Percentiles rank a stretch among this genome's conserved stretches.
These are phyloP conservation scores for Notolabrus celidotus DNA, from an alignment of 2,797 vertebrate species.

Conservation along the genomic window DNA sequence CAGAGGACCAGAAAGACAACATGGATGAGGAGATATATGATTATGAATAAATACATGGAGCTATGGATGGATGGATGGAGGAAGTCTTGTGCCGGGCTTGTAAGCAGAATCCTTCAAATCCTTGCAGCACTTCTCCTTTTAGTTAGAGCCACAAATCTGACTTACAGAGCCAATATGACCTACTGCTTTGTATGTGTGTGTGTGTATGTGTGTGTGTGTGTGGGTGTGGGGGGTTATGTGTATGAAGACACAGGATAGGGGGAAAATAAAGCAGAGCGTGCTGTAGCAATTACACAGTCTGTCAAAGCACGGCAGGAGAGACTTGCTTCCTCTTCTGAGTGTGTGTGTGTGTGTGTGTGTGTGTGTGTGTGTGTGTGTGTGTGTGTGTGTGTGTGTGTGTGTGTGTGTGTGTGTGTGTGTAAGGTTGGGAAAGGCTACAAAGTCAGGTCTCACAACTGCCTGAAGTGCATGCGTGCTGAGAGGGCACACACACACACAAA, in stretches of 20 bases:
- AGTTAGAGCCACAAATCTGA: conserved; percentile 35
- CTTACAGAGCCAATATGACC: conserved; percentile 19
- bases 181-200: conserved; percentile 9
- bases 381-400: conserved; percentile 9
- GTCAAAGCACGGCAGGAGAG: conserved; percentile 46
- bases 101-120: too few relatives aligned
- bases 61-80: too few relatives aligned
- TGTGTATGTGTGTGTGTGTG: conserved; percentile 12
- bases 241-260: conserved; percentile 37
- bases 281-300: conserved; percentile 65
- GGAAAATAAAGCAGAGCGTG: conserved; percentile 50
- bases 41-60: too few relatives aligned
- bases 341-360: too few relatives aligned
- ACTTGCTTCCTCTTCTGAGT: conserved; percentile 26
- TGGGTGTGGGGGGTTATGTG: conserved; percentile 2
- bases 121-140: conserved; percentile 1
- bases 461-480: conserved; percentile 21
- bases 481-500: background rate
- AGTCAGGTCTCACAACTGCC: conserved; percentile 6
- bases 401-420: conserved; percentile 16
- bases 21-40: too few relatives aligned
- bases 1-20: too few relatives aligned
- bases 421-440: conserved; percentile 29
- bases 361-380: too few relatives aligned
- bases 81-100: too few relatives aligned